Conservation (phyloP, 2,113 vertebrate genomes). For the Cololabis saira region DNA sequence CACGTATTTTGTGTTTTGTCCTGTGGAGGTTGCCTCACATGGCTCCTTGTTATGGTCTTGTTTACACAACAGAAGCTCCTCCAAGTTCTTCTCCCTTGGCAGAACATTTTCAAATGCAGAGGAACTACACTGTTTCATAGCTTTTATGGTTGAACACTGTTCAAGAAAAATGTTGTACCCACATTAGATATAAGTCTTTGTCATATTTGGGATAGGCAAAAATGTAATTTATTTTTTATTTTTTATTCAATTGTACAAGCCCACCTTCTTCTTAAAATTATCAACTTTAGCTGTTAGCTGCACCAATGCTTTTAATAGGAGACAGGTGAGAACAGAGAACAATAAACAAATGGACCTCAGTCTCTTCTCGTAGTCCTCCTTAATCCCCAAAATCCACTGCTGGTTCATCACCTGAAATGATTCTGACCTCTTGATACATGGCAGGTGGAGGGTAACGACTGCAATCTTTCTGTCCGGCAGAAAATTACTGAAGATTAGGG, state of each 20-base stretch:
- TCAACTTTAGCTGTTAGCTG: neutral
- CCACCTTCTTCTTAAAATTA: neutral
- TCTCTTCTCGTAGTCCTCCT: neutral
- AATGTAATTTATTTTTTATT: too few species aligned
- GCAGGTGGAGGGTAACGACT: constrained; percentile 43
- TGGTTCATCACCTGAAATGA: constrained; percentile 50
- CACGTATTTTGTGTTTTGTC: too few species aligned
- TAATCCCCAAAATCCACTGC: constrained; percentile 26
- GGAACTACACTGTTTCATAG: too few species aligned
- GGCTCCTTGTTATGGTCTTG: neutral
- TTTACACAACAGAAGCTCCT: neutral
- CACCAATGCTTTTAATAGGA: neutral
- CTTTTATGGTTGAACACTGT: too few species aligned
- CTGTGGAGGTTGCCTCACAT: too few species aligned
- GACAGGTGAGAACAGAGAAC: neutral
- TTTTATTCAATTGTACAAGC: too few species aligned
- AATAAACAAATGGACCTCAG: constrained; percentile 3
- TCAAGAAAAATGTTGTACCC: too few species aligned
- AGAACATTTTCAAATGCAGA: neutral
- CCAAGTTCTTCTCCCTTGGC: too few species aligned
- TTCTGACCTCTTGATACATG: constrained; percentile 56
- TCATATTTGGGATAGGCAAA: too few species aligned
- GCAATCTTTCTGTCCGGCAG: constrained; percentile 57
- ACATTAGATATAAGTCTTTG: too few species aligned
- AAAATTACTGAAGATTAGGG: constrained; percentile 77